phyloP scores from a whole-genome alignment of 2,797 vertebrate species.

The Sciurus vulgaris region DNA sequence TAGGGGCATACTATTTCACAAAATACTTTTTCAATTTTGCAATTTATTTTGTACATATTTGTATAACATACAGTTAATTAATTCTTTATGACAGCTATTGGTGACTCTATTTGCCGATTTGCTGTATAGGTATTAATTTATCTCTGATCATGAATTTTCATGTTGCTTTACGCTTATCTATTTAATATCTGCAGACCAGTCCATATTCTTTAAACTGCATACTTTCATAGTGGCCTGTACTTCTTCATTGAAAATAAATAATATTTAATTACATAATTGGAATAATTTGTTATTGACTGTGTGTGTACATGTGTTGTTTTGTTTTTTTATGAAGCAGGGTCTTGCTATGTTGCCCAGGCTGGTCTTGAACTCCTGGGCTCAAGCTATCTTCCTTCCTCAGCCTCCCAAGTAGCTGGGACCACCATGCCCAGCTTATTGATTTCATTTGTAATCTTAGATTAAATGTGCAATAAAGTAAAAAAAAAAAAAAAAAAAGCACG shows the following conservation, averaged over 20 bases:
- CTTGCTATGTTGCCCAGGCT: no score
- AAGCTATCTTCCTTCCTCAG: no score
- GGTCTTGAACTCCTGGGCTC: no score
- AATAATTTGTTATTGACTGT: background rate
- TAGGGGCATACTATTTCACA: background rate
- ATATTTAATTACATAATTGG: background rate
- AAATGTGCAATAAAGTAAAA: background rate
- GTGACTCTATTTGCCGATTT: background rate
- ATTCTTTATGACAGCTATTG: background rate
- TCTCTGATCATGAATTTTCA: background rate
- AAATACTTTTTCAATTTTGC: background rate
- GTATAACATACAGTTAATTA: background rate
- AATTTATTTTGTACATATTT: background rate
- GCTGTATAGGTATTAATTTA: background rate
- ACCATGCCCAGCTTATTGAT: no score
- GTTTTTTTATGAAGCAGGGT: no score
- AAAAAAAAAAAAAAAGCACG: no score
- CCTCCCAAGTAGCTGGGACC: no score
- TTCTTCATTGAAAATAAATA: background rate
- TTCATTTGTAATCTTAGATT: background rate
- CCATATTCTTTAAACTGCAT: background rate
- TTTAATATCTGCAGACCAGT: background rate
- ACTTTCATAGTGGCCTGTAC: background rate
- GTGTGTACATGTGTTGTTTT: no score
- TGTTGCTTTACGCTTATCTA: background rate